Base-by-base conservation (phyloP, 2,888 invertebrate genomes). In the Autographa gamma region DNA sequence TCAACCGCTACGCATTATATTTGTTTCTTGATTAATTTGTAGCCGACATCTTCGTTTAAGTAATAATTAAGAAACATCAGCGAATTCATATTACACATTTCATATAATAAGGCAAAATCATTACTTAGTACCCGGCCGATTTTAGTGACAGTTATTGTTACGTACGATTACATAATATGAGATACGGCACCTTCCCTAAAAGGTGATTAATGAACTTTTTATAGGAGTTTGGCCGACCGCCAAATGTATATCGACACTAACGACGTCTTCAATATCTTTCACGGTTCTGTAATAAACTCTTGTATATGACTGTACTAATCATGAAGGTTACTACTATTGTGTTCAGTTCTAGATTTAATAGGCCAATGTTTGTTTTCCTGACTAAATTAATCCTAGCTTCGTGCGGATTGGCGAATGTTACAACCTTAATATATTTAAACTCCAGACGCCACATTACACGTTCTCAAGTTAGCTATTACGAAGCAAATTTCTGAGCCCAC, bases 131-230 rank as follows among this genome's bases (percentile, higher is more conserved):
- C 2, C 16, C 7, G 31, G 32, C 5, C n/a, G 25, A 25, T 59
- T 59, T 32, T 16, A 16, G 16, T 31, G 59, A 59, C 14, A 59
- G 16, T 19, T 25, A 25, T 25, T 64, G 25, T n/a, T 1, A 25
- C 69, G 69, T 77, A 74, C 74, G 80, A 84, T 85, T 85, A 85
- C 85, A 85, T 82, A 84, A 87, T 90, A 90, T 89, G 87, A 90
- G 89, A 89, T 88, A 79, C 74, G 76, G 80, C 83, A 84, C 80
- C 79, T 85, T 76, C 65, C 76, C 70, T 71, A 70, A 77, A 75
- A 63, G 65, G 76, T 91, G 90, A 91, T 91, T 90, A 91, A 92
- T 90, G 87, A 86, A 88, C 81, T 89, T 91, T 91, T 90, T 89
- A 89, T 89, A 84, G 84, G 72, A 67, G 71, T 63, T 74, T 91